A percentile compares a stretch with the other conserved stretches of the same genome.
Conservation (phyloP, 2,888 invertebrate genomes). For the Platerodrilus igneus region DNA sequence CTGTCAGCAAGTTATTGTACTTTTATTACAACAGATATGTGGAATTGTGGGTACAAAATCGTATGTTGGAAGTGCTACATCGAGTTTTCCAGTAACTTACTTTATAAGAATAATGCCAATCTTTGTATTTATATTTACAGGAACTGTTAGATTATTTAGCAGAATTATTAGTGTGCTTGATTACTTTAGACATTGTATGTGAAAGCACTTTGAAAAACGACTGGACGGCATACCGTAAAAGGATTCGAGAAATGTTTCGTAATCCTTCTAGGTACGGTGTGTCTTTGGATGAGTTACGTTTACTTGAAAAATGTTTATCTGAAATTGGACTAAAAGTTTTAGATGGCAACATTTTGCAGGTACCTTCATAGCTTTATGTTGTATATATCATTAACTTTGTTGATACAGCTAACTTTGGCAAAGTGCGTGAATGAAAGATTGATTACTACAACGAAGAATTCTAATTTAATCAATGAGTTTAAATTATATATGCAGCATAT, state of each 20-base stretch:
- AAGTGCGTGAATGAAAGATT: constrained; percentile 40
- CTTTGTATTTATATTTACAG: constrained; percentile 44
- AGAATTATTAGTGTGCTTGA: constrained; percentile 61
- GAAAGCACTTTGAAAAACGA: constrained; percentile 57
- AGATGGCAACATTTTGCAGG: constrained; percentile 67
- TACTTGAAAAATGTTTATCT: constrained; percentile 66
- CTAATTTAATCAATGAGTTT: constrained; percentile 59
- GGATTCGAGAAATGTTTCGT: constrained; percentile 63
- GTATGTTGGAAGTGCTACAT: constrained; percentile 35
- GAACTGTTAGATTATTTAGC: constrained; percentile 55
- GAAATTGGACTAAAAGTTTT: constrained; percentile 65
- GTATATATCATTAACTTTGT: neutral
- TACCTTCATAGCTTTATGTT: constrained; percentile 32
- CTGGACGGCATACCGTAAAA: constrained; percentile 75
- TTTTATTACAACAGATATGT: constrained; percentile 71
- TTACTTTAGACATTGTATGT: constrained; percentile 64
- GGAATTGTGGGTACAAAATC: constrained; percentile 58
- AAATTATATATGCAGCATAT: constrained; percentile 60
- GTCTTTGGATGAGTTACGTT: constrained; percentile 58
- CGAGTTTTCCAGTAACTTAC: constrained; percentile 40
- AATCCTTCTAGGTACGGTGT: constrained; percentile 59
- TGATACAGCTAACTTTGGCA: constrained; percentile 39
- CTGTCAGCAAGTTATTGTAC: constrained; percentile 65
- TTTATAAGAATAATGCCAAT: neutral
- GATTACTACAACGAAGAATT: constrained; percentile 39